A percentile compares a stretch with the other conserved stretches of the same genome.
Conservation (phyloP, 1,140 invertebrate species). For the Ceratina calcarata region DNA sequence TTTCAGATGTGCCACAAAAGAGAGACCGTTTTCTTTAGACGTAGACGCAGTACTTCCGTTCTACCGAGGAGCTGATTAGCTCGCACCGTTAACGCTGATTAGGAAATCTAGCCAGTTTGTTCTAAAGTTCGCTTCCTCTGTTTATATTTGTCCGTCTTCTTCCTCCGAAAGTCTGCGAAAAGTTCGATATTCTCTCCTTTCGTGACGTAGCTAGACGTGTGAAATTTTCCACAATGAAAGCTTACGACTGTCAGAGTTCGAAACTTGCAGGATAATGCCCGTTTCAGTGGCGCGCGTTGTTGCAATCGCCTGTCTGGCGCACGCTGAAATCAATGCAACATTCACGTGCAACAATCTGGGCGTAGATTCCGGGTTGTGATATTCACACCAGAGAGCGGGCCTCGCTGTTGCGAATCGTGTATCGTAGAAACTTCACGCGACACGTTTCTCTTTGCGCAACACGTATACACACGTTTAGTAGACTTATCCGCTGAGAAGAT, state of each 20-base stretch:
- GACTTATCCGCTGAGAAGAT: not conserved
- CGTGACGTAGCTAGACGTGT: not conserved
- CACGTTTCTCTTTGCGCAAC: not conserved
- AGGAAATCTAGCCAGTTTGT: conserved; percentile 15
- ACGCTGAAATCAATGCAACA: conserved; percentile 27
- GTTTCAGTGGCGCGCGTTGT: conserved; percentile 15
- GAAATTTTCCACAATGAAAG: conserved; percentile 22
- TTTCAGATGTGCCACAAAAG: conserved; percentile 62
- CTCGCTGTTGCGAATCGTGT: not conserved
- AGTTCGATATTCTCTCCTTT: not conserved
- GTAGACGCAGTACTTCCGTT: not conserved
- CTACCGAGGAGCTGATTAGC: conserved; percentile 1
- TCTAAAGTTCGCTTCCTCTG: not conserved
- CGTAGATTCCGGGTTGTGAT: conserved; percentile 8
- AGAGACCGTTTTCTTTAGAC: conserved; percentile 25
- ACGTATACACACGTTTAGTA: not conserved
- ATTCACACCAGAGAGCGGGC: not conserved
- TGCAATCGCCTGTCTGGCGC: conserved; percentile 34
- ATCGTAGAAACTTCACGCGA: not conserved
- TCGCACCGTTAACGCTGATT: not conserved
- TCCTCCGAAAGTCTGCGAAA: not conserved
- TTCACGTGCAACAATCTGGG: not conserved
- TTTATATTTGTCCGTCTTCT: not conserved
- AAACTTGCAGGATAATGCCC: conserved; percentile 32
- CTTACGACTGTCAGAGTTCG: conserved; percentile 25